Conservation (phyloP, 2,888 invertebrate genomes). For the Drosophila antonietae region DNA sequence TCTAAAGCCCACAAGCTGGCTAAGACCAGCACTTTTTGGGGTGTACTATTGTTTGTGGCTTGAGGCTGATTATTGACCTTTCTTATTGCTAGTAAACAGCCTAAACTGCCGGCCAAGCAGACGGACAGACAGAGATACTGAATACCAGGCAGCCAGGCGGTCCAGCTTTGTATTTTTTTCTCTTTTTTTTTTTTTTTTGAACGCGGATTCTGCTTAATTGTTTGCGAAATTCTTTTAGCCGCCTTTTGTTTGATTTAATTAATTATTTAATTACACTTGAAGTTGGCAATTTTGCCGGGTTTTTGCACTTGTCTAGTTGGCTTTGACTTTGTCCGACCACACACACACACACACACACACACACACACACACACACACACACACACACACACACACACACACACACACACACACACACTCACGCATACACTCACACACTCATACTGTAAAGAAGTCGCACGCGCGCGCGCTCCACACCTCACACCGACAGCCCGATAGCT, state of each 20-base stretch:
- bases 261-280: conserved; percentile 78
- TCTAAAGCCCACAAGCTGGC: conserved; percentile 38
- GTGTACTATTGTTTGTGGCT: conserved; percentile 47
- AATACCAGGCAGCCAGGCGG: conserved; percentile 4
- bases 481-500: conserved; percentile 37
- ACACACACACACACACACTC: neutral
- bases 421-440: conserved; percentile 2
- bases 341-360: conserved; percentile 5
- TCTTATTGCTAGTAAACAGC: conserved; percentile 60
- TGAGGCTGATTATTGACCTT: conserved; percentile 72
- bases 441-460: conserved; percentile 59
- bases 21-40: conserved; percentile 34
- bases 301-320: conserved; percentile 36
- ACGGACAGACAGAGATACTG: conserved; percentile 3
- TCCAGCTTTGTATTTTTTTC: conserved; percentile 3
- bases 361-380: neutral
- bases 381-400: neutral
- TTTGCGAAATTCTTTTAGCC: conserved; percentile 68
- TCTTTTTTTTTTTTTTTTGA: neutral
- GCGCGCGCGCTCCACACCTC: conserved; percentile 78
- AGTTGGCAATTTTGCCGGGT: conserved; percentile 65
- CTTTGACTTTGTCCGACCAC: conserved; percentile 37
- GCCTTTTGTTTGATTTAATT: conserved; percentile 75
- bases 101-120: conserved; percentile 23
- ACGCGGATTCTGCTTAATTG: conserved; percentile 57